Conservation (phyloP, 2,888 invertebrate species). For the Zygaena filipendulae region DNA sequence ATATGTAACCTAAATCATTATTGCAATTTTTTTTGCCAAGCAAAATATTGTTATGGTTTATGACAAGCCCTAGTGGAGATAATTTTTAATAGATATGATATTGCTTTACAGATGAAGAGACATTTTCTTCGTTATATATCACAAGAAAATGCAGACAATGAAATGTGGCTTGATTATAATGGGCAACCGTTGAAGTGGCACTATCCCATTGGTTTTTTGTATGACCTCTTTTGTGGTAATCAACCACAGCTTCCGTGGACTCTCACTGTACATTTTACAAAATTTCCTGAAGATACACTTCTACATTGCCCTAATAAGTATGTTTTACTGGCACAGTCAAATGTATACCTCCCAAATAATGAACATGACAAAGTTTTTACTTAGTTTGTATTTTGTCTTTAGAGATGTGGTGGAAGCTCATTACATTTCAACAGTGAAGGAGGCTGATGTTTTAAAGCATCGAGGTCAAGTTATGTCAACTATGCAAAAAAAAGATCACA, state of each 20-base stretch:
- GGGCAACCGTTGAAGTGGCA: conserved; percentile 93
- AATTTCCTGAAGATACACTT: conserved; percentile 92
- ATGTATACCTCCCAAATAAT: too few relatives aligned
- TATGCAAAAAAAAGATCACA: conserved; percentile 97
- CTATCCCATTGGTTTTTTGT: conserved; percentile 90
- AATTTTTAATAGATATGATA: too few relatives aligned
- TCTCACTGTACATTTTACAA: conserved; percentile 93
- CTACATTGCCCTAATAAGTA: conserved; percentile 88
- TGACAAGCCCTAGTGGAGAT: too few relatives aligned
- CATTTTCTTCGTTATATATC: conserved; percentile 88
- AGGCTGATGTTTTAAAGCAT: conserved; percentile 98
- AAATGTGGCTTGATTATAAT: conserved; percentile 96
- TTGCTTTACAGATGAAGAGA: conserved; percentile 79
- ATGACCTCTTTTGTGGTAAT: conserved; percentile 77
- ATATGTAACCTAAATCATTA: too few relatives aligned
- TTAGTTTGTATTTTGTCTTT: too few relatives aligned
- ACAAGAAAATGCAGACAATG: conserved; percentile 82
- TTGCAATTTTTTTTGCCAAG: too few relatives aligned
- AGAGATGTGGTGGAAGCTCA: conserved; percentile 94
- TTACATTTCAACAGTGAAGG: conserved; percentile 96
- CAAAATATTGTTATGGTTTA: too few relatives aligned
- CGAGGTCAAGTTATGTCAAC: conserved; percentile 87
- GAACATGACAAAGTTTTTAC: too few relatives aligned
- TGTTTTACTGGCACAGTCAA: too few relatives aligned
- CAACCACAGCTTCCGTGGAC: conserved; percentile 91